phyloP scores from a whole-genome alignment of 2,888 invertebrate genomes.

The Gasteruption jaculator region DNA sequence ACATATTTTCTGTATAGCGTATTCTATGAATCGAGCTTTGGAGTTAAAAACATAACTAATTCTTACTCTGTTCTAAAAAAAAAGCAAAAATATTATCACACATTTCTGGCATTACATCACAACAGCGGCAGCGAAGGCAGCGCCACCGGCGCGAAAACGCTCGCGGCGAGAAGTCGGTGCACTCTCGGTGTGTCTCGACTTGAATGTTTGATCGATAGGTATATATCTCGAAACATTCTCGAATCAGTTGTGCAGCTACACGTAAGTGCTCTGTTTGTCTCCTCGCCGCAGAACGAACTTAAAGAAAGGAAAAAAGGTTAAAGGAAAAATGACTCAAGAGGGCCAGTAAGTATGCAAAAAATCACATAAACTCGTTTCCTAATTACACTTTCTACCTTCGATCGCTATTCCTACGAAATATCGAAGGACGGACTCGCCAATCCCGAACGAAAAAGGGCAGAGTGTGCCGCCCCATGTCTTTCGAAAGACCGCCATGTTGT shows the following conservation, averaged over 20 bases:
- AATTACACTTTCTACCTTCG: not conserved
- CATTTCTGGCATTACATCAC: no score
- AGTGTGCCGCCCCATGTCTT: slow-evolving; percentile 33
- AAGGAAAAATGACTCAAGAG: slow-evolving; percentile 44
- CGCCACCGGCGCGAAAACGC: no score
- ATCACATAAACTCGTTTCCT: slow-evolving; percentile 9
- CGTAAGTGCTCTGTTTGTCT: slow-evolving; percentile 42
- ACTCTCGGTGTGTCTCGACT: no score
- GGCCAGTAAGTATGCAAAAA: slow-evolving; percentile 42
- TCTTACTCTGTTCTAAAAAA: no score
- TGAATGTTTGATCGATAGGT: slow-evolving; percentile 33
- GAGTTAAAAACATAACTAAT: no score
- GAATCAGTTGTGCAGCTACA: slow-evolving; percentile 34
- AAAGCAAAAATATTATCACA: no score
- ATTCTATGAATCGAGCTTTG: no score
- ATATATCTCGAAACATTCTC: slow-evolving; percentile 35
- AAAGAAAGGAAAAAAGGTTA: no score
- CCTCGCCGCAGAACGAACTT: slow-evolving; percentile 29
- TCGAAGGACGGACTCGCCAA: not conserved
- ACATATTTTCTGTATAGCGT: no score
- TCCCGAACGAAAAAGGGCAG: slow-evolving; percentile 5
- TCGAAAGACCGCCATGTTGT: slow-evolving; percentile 47
- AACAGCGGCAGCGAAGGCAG: no score
- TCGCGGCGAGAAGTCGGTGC: no score
- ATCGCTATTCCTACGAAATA: not conserved